Conservation (phyloP, 2,888 invertebrate species). For the Branchipolynoe longqiensis region DNA sequence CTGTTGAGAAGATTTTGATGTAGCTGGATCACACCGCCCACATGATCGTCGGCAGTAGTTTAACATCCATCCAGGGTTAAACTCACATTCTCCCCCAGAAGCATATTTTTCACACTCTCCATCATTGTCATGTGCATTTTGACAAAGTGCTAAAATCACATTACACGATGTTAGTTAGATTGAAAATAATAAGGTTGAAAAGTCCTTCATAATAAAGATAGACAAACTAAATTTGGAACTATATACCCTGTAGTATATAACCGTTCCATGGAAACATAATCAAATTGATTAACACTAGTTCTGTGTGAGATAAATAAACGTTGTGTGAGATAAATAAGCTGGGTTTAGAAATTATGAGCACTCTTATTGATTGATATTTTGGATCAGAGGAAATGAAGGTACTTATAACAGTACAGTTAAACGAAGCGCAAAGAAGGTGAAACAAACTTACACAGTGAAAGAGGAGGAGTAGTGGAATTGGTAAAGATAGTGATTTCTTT, state of each 20-base stretch:
- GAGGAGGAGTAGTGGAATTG: not conserved
- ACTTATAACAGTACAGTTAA: not conserved
- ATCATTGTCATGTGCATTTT: slow-evolving; percentile 53
- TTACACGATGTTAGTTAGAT: too few species aligned
- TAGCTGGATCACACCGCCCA: not conserved
- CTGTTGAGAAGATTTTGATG: not conserved
- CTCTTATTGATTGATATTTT: too few species aligned
- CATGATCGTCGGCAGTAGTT: slow-evolving; percentile 33
- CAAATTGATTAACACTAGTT: too few species aligned
- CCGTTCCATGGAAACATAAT: too few species aligned
- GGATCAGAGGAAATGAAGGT: too few species aligned
- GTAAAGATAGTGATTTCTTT: not conserved
- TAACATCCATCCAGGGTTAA: slow-evolving; percentile 62
- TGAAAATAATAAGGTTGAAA: too few species aligned
- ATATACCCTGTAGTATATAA: too few species aligned
- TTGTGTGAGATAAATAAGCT: too few species aligned
- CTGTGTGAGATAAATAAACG: too few species aligned
- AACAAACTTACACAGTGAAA: not conserved
- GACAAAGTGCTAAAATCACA: slow-evolving; percentile 19
- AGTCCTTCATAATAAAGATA: too few species aligned
- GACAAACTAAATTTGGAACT: too few species aligned
- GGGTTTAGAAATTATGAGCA: too few species aligned
- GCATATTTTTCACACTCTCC: slow-evolving; percentile 63
- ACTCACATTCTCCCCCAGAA: slow-evolving; percentile 59
- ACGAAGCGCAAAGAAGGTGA: not conserved